A percentile compares a stretch with the other conserved stretches of the same genome.
Conservation (phyloP, 2,113 vertebrate species). For the Dascyllus trimaculatus region DNA sequence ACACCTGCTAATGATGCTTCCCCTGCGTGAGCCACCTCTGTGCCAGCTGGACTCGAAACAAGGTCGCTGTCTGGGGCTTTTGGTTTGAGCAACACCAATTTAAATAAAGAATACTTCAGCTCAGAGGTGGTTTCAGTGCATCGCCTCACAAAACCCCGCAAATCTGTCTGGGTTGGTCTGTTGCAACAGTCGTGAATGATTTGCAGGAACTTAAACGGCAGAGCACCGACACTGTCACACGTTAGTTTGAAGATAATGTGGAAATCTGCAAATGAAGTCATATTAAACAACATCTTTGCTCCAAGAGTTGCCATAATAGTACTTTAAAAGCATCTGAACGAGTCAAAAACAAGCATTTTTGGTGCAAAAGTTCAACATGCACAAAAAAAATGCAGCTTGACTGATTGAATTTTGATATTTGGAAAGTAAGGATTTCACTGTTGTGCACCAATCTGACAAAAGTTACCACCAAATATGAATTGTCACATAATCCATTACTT, state of each 20-base stretch:
- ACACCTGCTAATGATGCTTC: background rate
- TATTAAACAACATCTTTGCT: too few species aligned
- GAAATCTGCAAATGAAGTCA: background rate
- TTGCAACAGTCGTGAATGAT: slow-evolving; percentile 38
- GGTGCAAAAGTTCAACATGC: too few species aligned
- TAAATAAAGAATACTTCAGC: background rate
- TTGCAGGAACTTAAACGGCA: background rate
- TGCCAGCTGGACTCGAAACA: slow-evolving; percentile 59
- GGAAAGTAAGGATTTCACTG: too few species aligned
- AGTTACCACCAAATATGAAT: too few species aligned
- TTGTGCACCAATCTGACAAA: slow-evolving; percentile 7
- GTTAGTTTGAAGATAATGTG: background rate
- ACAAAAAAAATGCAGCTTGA: too few species aligned
- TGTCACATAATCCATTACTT: too few species aligned
- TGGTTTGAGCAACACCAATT: background rate
- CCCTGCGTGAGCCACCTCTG: slow-evolving; percentile 19
- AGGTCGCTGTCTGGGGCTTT: slow-evolving; percentile 41
- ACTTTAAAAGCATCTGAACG: too few species aligned
- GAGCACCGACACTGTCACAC: background rate
- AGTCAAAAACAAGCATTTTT: too few species aligned
- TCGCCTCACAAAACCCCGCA: background rate
- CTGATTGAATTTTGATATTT: too few species aligned
- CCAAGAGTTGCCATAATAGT: too few species aligned
- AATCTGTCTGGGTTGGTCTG: background rate
- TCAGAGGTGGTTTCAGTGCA: background rate